These are phyloP conservation scores for Numenius arquata DNA, from an alignment of 2,113 vertebrate genomes.

Conservation along the genomic window DNA sequence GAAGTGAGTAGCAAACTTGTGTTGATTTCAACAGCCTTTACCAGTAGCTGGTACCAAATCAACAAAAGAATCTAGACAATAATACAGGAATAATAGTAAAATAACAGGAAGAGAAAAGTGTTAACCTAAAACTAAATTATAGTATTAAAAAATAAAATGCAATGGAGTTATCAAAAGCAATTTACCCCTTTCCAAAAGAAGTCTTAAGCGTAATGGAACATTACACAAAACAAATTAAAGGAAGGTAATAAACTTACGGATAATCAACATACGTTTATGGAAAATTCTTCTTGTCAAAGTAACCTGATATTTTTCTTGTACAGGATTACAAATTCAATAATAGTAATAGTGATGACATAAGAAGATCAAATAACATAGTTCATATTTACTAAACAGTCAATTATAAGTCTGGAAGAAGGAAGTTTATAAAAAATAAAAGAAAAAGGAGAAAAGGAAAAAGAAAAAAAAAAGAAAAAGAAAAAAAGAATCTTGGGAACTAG, in stretches of 20 bases:
- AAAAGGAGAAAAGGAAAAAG: not conserved
- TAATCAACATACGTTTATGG: not conserved
- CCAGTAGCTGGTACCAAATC: not conserved
- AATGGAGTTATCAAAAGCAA: not conserved
- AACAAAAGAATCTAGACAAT: not conserved
- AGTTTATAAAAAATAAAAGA: not conserved
- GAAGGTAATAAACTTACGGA: not conserved
- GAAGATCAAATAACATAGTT: not conserved
- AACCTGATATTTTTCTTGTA: not conserved
- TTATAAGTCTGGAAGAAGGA: not conserved
- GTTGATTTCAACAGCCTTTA: not conserved
- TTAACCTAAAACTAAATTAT: not conserved
- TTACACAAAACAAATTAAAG: not conserved
- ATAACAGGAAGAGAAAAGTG: not conserved
- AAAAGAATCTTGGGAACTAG: not conserved
- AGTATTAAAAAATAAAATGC: not conserved
- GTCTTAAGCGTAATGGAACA: not conserved
- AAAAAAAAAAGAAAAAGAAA: no score
- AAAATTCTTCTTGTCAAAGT: not conserved
- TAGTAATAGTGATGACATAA: not conserved
- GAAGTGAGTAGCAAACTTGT: not conserved
- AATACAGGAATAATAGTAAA: not conserved
- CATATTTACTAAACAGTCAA: not conserved
- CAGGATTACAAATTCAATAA: not conserved
- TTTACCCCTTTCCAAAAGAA: not conserved